phyloP scores from a whole-genome alignment of 2,888 invertebrate species.

The Andrena flavipes region DNA sequence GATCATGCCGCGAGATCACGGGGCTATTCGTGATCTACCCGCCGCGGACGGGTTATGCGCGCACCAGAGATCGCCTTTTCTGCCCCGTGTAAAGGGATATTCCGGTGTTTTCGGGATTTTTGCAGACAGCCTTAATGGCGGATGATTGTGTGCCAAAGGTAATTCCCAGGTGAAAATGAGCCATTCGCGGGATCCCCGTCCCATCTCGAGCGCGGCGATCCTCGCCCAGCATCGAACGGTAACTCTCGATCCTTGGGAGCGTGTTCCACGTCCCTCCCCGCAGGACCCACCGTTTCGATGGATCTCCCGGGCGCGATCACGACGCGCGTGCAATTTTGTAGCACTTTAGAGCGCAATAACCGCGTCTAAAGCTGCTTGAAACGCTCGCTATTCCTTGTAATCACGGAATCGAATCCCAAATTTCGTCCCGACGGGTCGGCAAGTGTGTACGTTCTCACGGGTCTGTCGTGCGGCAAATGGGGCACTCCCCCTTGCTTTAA shows the following conservation, averaged over 20 bases:
- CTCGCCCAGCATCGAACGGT: conserved; percentile 33
- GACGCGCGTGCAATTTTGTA: conserved; percentile 45
- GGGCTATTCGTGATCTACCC: conserved; percentile 72
- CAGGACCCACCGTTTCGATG: background rate
- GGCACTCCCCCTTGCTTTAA: no score
- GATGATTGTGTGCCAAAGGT: conserved; percentile 78
- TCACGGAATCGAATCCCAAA: conserved; percentile 26
- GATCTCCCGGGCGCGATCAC: conserved; percentile 31
- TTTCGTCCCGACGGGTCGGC: no score
- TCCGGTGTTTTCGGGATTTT: conserved; percentile 74
- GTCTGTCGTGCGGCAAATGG: no score
- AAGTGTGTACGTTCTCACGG: no score
- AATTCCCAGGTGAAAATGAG: conserved; percentile 75
- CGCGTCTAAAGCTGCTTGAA: conserved; percentile 6
- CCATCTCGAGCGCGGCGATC: conserved; percentile 8
- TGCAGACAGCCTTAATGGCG: conserved; percentile 76
- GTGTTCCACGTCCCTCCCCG: conserved; percentile 32
- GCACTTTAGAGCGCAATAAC: conserved; percentile 36
- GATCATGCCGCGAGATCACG: conserved; percentile 74
- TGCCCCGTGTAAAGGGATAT: conserved; percentile 73
- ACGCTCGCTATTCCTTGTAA: conserved; percentile 11
- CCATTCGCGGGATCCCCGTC: conserved; percentile 52
- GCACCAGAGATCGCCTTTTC: conserved; percentile 62
- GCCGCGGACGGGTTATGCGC: conserved; percentile 66
- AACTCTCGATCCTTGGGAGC: conserved; percentile 37